Conservation (phyloP, 2,888 invertebrate genomes). For the Synanthedon formicaeformis region DNA sequence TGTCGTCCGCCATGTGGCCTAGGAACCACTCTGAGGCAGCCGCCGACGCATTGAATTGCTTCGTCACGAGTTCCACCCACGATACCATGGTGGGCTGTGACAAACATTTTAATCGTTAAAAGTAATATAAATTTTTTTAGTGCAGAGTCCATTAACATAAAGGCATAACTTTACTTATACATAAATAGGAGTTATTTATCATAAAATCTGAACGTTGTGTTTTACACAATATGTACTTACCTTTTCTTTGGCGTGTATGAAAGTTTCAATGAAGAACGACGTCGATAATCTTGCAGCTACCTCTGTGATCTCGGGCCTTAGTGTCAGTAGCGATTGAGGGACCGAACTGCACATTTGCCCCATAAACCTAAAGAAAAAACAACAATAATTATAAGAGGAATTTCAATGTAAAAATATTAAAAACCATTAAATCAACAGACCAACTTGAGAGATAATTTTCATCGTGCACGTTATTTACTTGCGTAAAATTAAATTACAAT, state of each 20-base stretch:
- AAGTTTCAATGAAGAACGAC: conserved; percentile 95
- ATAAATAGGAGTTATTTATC: too few species aligned
- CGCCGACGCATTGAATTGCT: conserved; percentile 92
- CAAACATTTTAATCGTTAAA: background rate
- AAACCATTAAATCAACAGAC: too few species aligned
- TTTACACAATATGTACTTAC: conserved; percentile 36
- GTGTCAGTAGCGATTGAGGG: conserved; percentile 86
- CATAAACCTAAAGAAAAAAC: conserved; percentile 79
- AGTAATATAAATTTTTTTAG: background rate
- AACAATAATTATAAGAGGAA: background rate
- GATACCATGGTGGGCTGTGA: conserved; percentile 92
- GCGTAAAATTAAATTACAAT: too few species aligned
- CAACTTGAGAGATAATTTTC: too few species aligned
- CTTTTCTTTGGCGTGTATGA: conserved; percentile 97
- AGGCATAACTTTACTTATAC: too few species aligned
- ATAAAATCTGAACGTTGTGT: too few species aligned
- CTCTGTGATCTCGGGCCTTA: conserved; percentile 84
- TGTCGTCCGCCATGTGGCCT: conserved; percentile 91
- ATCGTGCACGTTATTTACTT: too few species aligned
- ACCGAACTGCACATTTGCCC: conserved; percentile 96
- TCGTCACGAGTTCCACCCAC: conserved; percentile 95
- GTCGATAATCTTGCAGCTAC: conserved; percentile 89
- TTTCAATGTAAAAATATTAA: too few species aligned
- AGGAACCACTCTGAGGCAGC: conserved; percentile 93
- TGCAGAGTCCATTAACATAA: too few species aligned